phyloP scores from a whole-genome alignment of 2,888 invertebrate species.

The Blastobasis adustella region DNA sequence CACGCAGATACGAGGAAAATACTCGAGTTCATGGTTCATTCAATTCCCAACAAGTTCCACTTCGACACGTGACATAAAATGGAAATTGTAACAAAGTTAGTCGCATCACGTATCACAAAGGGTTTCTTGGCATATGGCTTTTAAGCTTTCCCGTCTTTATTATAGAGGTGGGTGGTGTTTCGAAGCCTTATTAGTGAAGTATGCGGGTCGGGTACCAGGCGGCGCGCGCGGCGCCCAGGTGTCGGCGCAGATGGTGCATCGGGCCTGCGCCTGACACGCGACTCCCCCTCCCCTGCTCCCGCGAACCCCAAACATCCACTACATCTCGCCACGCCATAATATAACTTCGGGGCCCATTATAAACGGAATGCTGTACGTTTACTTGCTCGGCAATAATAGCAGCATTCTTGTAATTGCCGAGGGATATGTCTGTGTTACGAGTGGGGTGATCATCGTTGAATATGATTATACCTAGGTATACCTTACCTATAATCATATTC shows the following conservation, averaged over 20 bases:
- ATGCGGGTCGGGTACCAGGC: constrained; percentile 22
- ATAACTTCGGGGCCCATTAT: too few species aligned
- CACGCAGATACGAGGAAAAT: background rate
- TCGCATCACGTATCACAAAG: background rate
- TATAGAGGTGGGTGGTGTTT: constrained; percentile 23
- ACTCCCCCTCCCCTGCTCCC: too few species aligned
- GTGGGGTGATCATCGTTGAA: too few species aligned
- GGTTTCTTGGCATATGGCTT: constrained; percentile 16
- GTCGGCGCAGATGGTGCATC: constrained; percentile 42
- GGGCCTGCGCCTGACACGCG: too few species aligned
- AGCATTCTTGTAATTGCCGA: too few species aligned
- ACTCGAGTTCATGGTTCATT: constrained; percentile 2
- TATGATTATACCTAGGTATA: too few species aligned
- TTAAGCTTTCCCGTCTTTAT: constrained; percentile 31
- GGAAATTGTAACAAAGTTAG: background rate
- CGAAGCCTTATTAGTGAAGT: constrained; percentile 45
- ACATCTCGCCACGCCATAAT: too few species aligned
- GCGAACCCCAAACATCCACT: too few species aligned
- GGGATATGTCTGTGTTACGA: too few species aligned
- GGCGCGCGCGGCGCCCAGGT: constrained; percentile 34
- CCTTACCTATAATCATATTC: too few species aligned
- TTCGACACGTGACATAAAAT: background rate
- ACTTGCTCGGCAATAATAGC: too few species aligned
- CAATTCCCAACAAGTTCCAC: background rate
- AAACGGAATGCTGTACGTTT: too few species aligned